phyloP scores from a whole-genome alignment of 2,113 vertebrate species.

The Thunnus thynnus region DNA sequence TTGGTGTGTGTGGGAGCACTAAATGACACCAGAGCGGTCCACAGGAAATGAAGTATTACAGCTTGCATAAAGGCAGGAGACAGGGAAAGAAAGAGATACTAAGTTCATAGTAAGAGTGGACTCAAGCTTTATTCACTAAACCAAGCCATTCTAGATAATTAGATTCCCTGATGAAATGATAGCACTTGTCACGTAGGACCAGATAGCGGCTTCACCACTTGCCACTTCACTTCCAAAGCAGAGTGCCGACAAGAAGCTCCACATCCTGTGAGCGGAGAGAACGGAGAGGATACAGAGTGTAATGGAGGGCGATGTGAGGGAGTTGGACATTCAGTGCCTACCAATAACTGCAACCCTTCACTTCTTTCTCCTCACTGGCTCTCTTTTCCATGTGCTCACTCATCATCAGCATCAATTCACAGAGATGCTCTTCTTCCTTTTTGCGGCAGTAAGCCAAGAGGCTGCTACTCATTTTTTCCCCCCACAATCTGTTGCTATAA shows the following conservation, averaged over 20 bases:
- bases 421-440: constrained; percentile 73
- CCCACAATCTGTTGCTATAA: constrained; percentile 11
- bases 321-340: constrained; percentile 77
- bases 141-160: neutral
- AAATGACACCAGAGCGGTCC: no score
- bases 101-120: no score
- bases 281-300: constrained; percentile 20
- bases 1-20: no score
- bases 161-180: neutral
- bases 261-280: constrained; percentile 59
- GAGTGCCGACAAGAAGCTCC: constrained; percentile 46
- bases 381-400: constrained; percentile 59
- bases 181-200: constrained; percentile 11
- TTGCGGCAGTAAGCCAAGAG: constrained; percentile 59
- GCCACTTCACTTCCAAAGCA: constrained; percentile 38
- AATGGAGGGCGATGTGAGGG: constrained; percentile 49
- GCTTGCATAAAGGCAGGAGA: no score
- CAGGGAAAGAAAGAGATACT: no score
- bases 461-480: constrained; percentile 38
- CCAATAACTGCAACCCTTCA: constrained; percentile 64
- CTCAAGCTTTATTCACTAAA: neutral
- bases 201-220: constrained; percentile 16
- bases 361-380: constrained; percentile 43
- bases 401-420: constrained; percentile 70
- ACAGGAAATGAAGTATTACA: no score